Evolutionary conservation across 2,888 invertebrate species (phyloP).

Genomic region (Dynastes hyllus): DNA sequence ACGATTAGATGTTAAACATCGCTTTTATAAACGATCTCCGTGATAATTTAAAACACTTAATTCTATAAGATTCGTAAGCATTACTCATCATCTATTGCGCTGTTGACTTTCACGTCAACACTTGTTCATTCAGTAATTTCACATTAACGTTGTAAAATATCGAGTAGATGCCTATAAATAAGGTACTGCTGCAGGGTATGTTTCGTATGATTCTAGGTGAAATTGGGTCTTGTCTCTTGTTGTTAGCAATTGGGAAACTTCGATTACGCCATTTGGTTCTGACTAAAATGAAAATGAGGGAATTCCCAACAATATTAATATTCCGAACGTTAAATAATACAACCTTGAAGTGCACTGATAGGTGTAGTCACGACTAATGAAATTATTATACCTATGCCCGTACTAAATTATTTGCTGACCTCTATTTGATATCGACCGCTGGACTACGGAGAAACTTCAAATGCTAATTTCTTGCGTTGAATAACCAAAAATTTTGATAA

Average conservation of each 20-base stretch:
- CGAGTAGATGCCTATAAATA: background rate
- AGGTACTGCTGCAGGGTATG: background rate
- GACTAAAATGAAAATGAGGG: slow-evolving; percentile 28
- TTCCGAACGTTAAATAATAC: slow-evolving; percentile 42
- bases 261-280: slow-evolving; percentile 28
- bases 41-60: slow-evolving; percentile 27
- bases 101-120: slow-evolving; percentile 4
- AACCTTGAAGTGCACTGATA: slow-evolving; percentile 40
- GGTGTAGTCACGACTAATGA: slow-evolving; percentile 30
- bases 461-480: no score
- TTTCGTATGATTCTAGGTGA: slow-evolving; percentile 1
- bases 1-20: slow-evolving; percentile 17
- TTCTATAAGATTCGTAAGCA: slow-evolving; percentile 19
- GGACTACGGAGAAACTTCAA: background rate
- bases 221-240: background rate
- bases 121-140: slow-evolving; percentile 13
- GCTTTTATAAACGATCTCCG: slow-evolving; percentile 19
- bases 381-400: slow-evolving; percentile 29
- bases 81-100: slow-evolving; percentile 32
- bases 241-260: slow-evolving; percentile 25
- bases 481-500: no score
- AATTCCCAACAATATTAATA: slow-evolving; percentile 48
- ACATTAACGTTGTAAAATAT: slow-evolving; percentile 21
- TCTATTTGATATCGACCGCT: background rate
- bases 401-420: slow-evolving; percentile 32